Conservation (phyloP, 2,888 invertebrate species). For the Holacanthella duospinosa region DNA sequence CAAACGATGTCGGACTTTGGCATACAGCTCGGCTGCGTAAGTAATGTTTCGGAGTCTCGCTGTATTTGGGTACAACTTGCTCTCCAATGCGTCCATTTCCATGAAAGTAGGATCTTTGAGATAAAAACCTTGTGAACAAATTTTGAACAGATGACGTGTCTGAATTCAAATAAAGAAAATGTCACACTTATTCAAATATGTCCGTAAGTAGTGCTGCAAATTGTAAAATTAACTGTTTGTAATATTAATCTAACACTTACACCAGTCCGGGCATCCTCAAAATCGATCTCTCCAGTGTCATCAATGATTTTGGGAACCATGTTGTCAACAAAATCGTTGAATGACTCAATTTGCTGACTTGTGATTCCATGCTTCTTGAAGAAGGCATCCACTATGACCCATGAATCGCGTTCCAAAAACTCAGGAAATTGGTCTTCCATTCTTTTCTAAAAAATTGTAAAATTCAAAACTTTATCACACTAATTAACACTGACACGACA, state of each 20-base stretch:
- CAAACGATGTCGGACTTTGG: not conserved
- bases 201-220: no score
- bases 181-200: no score
- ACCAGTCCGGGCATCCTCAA: not conserved
- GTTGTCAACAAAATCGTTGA: conserved; percentile 10
- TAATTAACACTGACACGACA: no score
- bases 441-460: no score
- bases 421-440: no score
- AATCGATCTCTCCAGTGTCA: not conserved
- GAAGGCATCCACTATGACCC: conserved; percentile 8
- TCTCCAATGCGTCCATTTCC: not conserved
- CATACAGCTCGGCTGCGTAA: not conserved
- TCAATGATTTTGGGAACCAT: conserved; percentile 9
- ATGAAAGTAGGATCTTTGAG: not conserved
- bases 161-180: not conserved
- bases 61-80: conserved; percentile 1
- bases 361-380: conserved; percentile 13
- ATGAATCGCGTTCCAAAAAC: not conserved
- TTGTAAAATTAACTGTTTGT: not conserved
- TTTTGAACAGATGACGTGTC: not conserved
- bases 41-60: conserved; percentile 7
- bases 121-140: not conserved
- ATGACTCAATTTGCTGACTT: conserved; percentile 13
- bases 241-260: not conserved
- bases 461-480: no score